phyloP scores from a whole-genome alignment of 2,113 vertebrate genomes.

The Lophotis ruficrista region DNA sequence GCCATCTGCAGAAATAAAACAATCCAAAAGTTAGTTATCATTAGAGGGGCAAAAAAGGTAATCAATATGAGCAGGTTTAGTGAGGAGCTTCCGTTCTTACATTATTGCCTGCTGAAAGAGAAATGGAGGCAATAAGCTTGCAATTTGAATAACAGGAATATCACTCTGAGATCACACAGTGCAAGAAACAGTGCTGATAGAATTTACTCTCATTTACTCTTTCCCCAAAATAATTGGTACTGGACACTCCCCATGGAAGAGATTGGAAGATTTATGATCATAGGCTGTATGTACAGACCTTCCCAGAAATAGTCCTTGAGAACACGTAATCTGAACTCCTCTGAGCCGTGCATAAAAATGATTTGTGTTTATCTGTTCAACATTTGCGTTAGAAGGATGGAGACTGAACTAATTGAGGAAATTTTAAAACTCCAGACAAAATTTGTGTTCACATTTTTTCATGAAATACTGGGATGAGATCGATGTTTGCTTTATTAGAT shows the following conservation, averaged over 20 bases:
- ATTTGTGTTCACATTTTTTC: not conserved
- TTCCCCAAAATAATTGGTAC: not conserved
- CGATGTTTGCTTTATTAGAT: not conserved
- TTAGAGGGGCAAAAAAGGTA: not conserved
- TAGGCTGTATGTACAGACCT: not conserved
- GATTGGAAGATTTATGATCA: not conserved
- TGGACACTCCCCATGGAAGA: not conserved
- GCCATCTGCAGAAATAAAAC: not conserved
- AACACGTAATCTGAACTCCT: not conserved
- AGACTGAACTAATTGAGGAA: not conserved
- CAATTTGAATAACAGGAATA: not conserved
- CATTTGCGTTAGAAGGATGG: not conserved
- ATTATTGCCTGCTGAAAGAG: too few species aligned
- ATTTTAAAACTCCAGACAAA: not conserved
- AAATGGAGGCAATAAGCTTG: not conserved
- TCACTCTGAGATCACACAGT: not conserved
- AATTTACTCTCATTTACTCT: not conserved
- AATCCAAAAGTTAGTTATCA: not conserved
- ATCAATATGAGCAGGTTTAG: not conserved
- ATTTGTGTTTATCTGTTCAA: not conserved
- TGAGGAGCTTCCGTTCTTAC: not conserved
- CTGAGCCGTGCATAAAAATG: not conserved
- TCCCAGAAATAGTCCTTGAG: not conserved
- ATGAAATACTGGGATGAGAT: not conserved
- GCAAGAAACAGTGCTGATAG: not conserved